These are phyloP conservation scores for Tupiocoris notatus DNA, from an alignment of 2,888 invertebrate species.

Conservation along the genomic window DNA sequence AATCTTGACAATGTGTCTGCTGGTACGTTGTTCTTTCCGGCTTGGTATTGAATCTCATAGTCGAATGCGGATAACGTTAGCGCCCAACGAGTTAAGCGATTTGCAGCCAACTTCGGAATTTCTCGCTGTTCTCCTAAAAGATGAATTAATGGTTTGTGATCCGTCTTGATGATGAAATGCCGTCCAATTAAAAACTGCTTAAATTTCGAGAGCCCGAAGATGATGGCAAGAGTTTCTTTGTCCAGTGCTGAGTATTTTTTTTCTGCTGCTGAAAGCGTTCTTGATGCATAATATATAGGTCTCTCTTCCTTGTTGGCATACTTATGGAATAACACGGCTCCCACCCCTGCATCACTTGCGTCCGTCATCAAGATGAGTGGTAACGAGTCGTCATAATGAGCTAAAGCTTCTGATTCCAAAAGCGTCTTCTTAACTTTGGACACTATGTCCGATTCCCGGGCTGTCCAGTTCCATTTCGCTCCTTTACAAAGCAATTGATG, in stretches of 20 bases:
- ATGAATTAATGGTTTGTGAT: conserved; percentile 8
- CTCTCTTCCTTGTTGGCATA: not conserved
- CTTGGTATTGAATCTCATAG: too few species aligned
- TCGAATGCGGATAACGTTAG: too few species aligned
- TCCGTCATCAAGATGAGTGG: not conserved
- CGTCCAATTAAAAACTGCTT: not conserved
- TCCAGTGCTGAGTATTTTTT: conserved; percentile 4
- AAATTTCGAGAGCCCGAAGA: conserved; percentile 6
- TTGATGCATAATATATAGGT: too few species aligned
- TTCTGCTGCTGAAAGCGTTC: too few species aligned
- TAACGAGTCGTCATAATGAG: not conserved
- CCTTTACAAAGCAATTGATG: not conserved
- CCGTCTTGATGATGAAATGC: not conserved
- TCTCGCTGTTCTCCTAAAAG: not conserved
- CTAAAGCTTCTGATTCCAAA: not conserved
- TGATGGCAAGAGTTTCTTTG: conserved; percentile 4
- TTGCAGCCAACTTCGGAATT: conserved; percentile 1
- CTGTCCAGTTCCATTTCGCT: not conserved
- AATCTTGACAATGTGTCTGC: too few species aligned
- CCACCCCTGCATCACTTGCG: conserved; percentile 1
- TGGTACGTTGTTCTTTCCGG: too few species aligned
- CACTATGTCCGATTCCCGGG: not conserved
- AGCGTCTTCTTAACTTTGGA: not conserved
- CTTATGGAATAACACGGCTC: conserved; percentile 6
- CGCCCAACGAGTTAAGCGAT: not conserved